Evolutionary conservation across 2,113 vertebrate genomes (phyloP).

Genomic region (Phalacrocorax pelagicus): DNA sequence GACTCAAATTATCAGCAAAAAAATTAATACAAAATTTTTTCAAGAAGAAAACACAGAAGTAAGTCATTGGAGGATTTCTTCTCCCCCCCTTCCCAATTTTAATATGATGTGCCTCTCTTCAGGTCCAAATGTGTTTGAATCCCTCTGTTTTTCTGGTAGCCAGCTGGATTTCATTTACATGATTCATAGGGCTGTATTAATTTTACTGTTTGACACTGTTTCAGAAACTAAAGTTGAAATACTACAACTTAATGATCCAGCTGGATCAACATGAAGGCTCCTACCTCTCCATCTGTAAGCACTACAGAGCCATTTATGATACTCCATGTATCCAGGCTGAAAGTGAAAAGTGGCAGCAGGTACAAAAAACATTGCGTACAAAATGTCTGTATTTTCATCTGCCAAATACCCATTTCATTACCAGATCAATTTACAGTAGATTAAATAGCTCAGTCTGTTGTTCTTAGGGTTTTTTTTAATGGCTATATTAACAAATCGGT

Average conservation of each 20-base stretch:
- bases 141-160: neutral
- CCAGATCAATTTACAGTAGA: neutral
- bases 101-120: neutral
- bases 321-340: conserved; percentile 97
- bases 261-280: conserved; percentile 97
- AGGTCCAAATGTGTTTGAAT: neutral
- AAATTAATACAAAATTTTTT: conserved; percentile 99
- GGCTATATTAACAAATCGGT: neutral
- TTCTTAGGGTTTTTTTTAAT: neutral
- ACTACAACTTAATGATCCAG: conserved; percentile 99
- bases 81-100: neutral
- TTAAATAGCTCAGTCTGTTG: neutral
- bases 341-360: conserved; percentile 97
- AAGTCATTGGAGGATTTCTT: neutral
- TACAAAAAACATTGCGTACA: neutral
- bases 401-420: neutral
- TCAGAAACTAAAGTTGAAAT: conserved; percentile 95
- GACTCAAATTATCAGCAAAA: conserved; percentile 99
- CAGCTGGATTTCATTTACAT: neutral
- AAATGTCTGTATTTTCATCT: neutral
- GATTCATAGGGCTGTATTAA: neutral
- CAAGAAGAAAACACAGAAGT: conserved; percentile 95
- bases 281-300: conserved; percentile 97
- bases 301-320: conserved; percentile 97
- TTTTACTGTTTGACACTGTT: conserved; percentile 1